Evolutionary conservation across 2,113 vertebrate genomes (phyloP).

Genomic region (Cyanoramphus novaezelandiae): DNA sequence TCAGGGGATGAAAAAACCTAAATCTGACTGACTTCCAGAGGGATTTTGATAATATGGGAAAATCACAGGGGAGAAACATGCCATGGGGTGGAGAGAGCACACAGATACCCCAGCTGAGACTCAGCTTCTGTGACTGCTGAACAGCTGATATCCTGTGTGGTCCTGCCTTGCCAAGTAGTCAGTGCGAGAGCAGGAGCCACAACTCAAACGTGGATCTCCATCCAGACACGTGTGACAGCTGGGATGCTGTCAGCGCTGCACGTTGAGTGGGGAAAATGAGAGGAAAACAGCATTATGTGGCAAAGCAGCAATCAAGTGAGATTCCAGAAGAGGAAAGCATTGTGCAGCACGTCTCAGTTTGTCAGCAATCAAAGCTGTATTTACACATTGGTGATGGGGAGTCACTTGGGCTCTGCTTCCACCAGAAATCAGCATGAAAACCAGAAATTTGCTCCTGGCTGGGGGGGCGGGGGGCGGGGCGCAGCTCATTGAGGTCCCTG

Average conservation of each 20-base stretch:
- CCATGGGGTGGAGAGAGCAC: background rate
- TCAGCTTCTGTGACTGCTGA: background rate
- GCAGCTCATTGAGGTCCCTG: background rate
- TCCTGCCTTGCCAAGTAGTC: background rate
- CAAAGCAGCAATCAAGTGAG: background rate
- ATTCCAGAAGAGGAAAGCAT: background rate
- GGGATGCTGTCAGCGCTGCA: background rate
- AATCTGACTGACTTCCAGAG: background rate
- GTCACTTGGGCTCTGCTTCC: background rate
- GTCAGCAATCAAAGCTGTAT: background rate
- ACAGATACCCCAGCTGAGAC: rapidly evolving
- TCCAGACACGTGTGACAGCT: rapidly evolving
- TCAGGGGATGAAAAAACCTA: background rate
- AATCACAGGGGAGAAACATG: background rate
- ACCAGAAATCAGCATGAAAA: background rate
- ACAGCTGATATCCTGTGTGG: background rate
- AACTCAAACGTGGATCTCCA: background rate
- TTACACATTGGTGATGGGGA: background rate
- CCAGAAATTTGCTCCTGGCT: background rate
- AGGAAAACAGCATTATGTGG: background rate
- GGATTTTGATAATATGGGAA: background rate
- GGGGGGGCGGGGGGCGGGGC: rapidly evolving
- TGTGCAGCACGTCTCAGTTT: background rate
- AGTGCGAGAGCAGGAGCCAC: background rate
- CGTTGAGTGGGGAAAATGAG: rapidly evolving